Evolutionary conservation across 2,797 vertebrate genomes (phyloP).

Genomic region (Sebastes glaucus): DNA sequence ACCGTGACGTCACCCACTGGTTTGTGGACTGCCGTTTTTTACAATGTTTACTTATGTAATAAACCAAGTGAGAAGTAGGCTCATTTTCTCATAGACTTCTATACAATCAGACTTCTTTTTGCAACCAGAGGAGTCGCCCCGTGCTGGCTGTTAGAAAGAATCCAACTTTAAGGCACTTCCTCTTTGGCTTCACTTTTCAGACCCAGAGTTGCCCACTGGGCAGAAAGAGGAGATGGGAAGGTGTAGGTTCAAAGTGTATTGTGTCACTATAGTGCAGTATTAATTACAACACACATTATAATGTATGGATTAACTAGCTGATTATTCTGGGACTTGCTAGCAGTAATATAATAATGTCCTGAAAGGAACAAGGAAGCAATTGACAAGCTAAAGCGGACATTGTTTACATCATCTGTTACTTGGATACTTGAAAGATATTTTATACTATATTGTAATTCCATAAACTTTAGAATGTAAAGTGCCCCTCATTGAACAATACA

Average conservation of each 20-base stretch:
- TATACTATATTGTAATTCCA: neutral
- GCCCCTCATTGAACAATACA: neutral
- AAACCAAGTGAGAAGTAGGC: too few relatives aligned
- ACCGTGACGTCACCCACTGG: fast-evolving
- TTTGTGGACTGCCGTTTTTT: too few relatives aligned
- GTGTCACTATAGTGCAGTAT: neutral
- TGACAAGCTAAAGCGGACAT: neutral
- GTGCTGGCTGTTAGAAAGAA: too few relatives aligned
- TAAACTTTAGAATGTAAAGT: neutral
- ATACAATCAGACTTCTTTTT: too few relatives aligned
- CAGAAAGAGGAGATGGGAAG: neutral
- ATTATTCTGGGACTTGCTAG: neutral
- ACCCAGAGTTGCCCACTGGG: neutral
- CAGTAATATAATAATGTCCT: neutral
- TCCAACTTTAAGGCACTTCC: too few relatives aligned
- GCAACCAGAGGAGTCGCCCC: too few relatives aligned
- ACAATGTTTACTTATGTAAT: fast-evolving
- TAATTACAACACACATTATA: neutral
- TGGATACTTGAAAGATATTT: neutral
- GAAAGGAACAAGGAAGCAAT: neutral
- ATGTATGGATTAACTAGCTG: neutral
- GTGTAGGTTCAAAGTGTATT: neutral
- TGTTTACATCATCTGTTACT: neutral
- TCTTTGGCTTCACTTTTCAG: too few relatives aligned
- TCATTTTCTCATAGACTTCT: too few relatives aligned